phyloP scores from a whole-genome alignment of 2,888 invertebrate species.

The Cheilosia vulpina region DNA sequence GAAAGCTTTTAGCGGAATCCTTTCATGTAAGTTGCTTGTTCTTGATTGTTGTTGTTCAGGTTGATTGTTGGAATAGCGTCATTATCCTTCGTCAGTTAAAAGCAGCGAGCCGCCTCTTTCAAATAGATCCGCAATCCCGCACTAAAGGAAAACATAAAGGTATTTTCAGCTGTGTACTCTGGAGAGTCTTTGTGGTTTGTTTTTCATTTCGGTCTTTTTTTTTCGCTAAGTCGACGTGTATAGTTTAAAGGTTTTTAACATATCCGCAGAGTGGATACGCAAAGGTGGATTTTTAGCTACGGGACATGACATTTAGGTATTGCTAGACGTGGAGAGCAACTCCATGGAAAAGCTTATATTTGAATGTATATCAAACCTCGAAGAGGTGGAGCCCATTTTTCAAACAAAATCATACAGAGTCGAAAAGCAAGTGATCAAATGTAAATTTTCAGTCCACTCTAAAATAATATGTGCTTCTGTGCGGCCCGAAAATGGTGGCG shows the following conservation, averaged over 20 bases:
- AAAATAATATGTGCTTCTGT: too few species aligned
- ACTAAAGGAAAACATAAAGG: constrained; percentile 33
- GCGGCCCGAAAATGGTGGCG: too few species aligned
- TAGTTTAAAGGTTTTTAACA: constrained; percentile 41
- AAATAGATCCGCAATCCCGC: constrained; percentile 48
- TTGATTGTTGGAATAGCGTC: constrained; percentile 73
- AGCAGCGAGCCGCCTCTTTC: constrained; percentile 69
- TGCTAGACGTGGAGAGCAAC: too few species aligned
- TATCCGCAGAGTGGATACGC: not conserved
- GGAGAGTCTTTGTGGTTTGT: constrained; percentile 11
- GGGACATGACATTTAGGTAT: not conserved
- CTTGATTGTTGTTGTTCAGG: constrained; percentile 67
- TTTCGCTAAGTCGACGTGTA: constrained; percentile 17
- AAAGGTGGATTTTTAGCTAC: not conserved
- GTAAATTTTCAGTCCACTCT: too few species aligned
- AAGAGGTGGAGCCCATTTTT: too few species aligned
- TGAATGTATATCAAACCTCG: too few species aligned
- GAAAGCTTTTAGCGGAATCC: constrained; percentile 72
- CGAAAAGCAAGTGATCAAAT: too few species aligned
- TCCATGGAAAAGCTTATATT: too few species aligned
- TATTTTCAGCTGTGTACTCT: constrained; percentile 39
- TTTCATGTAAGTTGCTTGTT: constrained; percentile 63
- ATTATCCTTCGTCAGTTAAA: constrained; percentile 73
- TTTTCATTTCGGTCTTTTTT: constrained; percentile 6
- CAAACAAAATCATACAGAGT: too few species aligned